These are phyloP conservation scores for Leuciscus waleckii DNA, from an alignment of 2,797 vertebrate species.

Conservation along the genomic window DNA sequence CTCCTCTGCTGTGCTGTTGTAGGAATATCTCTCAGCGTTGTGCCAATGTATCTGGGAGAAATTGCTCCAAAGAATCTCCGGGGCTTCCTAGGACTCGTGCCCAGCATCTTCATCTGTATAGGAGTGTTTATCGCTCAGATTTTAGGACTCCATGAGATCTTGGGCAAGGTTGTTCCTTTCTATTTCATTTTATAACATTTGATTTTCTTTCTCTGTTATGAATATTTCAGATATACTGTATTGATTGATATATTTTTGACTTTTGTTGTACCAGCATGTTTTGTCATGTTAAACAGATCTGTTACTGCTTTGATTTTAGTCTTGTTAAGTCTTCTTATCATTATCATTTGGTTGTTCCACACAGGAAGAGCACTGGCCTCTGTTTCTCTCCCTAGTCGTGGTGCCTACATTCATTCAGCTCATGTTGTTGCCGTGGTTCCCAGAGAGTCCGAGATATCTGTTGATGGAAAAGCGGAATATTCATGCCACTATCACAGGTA, in stretches of 20 bases:
- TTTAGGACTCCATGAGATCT: conserved; percentile 84
- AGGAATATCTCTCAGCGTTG: conserved; percentile 90
- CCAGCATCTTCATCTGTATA: conserved; percentile 90
- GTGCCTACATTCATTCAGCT: conserved; percentile 84
- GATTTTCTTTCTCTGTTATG: neutral
- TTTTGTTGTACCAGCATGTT: neutral
- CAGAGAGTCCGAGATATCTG: conserved; percentile 91
- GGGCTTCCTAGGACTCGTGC: conserved; percentile 87
- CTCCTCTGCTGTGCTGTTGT: neutral
- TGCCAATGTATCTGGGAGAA: conserved; percentile 93
- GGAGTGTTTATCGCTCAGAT: conserved; percentile 90
- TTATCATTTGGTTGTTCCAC: neutral
- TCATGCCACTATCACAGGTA: conserved; percentile 82
- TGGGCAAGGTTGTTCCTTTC: conserved; percentile 81
- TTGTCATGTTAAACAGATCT: neutral
- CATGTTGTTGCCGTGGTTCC: conserved; percentile 88
- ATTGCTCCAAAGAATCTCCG: conserved; percentile 88
- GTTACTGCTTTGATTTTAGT: neutral
- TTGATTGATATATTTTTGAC: neutral
- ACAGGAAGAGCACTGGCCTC: conserved; percentile 89
- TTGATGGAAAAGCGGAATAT: conserved; percentile 86
- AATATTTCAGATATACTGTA: neutral
- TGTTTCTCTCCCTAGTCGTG: conserved; percentile 83
- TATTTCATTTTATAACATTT: neutral
- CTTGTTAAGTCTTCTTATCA: neutral